These are phyloP conservation scores for Philantomba maxwellii DNA, from an alignment of 2,113 vertebrate genomes.

Conservation along the genomic window DNA sequence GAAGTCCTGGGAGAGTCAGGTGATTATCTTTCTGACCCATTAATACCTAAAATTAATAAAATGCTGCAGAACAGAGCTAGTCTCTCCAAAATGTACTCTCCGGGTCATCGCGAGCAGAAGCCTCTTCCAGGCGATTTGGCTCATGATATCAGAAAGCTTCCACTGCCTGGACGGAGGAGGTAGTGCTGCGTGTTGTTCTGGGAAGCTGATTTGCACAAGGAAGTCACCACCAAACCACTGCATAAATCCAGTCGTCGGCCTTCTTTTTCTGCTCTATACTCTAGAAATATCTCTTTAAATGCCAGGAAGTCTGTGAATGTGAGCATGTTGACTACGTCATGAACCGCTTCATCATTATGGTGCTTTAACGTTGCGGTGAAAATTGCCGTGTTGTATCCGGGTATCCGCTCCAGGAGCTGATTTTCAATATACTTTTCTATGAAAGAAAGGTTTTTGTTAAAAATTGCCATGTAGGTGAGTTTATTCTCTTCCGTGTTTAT, in stretches of 20 bases:
- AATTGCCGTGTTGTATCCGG: conserved; percentile 84
- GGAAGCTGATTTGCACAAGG: conserved; percentile 73
- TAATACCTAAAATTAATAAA: background rate
- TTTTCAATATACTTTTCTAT: conserved; percentile 90
- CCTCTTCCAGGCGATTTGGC: background rate
- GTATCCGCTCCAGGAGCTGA: conserved; percentile 83
- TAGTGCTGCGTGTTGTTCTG: conserved; percentile 27
- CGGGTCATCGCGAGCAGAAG: background rate
- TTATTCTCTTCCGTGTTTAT: conserved; percentile 92
- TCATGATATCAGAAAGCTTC: background rate
- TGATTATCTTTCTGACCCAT: background rate
- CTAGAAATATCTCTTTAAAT: conserved; percentile 93
- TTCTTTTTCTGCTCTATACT: conserved; percentile 91
- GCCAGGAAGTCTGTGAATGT: conserved; percentile 91
- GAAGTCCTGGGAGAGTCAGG: background rate
- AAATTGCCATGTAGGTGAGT: conserved; percentile 87
- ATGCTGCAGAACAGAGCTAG: background rate
- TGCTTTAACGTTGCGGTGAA: conserved; percentile 85
- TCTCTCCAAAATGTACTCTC: background rate
- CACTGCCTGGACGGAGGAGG: background rate
- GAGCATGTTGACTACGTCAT: conserved; percentile 89
- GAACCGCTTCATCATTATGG: conserved; percentile 88
- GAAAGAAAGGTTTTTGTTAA: conserved; percentile 90
- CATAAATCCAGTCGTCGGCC: conserved; percentile 84
- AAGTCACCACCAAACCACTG: conserved; percentile 84